Evolutionary conservation across 1,140 invertebrate species (phyloP), one percentile per base, ranked within the genome.

Genomic region (Hermatobates lingyangjiaoensis): DNA sequence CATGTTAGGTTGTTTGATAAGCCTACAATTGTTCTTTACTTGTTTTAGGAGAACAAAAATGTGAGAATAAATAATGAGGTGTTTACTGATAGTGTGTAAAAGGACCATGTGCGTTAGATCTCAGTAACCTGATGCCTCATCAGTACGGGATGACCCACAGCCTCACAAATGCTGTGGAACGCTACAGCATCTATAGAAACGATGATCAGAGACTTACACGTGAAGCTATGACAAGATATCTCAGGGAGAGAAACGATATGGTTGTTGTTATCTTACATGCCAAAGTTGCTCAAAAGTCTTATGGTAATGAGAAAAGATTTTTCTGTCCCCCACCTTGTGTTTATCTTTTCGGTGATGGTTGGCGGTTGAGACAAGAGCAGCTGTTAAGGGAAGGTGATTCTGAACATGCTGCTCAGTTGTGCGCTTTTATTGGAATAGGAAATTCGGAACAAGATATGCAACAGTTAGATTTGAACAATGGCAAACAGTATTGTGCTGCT

Each of bases 311-410:
- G 64, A 99, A 99, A 69, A 74, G 95, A 53, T 98, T 99, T 70
- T 98, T 99, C 69, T 98, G 95, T 64, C 96, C 96, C 1, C 96
- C 96, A 1, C 96, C 96, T 0, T 98, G 94, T 67, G 96, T 99
- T 59, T 99, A 99, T 68, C 69, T 99, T 30, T 89, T 90, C 64
- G 94, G 94, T 2, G 91, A 92, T 59, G 96, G 95, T 1, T 99
- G 96, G 96, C 75, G 89, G 58, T 74, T 87, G 66, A 80, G 95
- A 42, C 81, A 90, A 55, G 88, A 95, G 60, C 81, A 89, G 61
- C 83, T 95, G 79, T 66, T 89, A 51, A 72, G 85, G 1, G 83
- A 87, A 57, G 88, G 88, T 15, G 87, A 91, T 64, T 80, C 79
- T 1, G 89, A 92, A 59, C 86, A 91, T 63, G 83, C 84, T 0